Evolutionary conservation across 2,888 invertebrate species (phyloP), one percentile per base, ranked within the genome.

Genomic region (Acleris literana): DNA sequence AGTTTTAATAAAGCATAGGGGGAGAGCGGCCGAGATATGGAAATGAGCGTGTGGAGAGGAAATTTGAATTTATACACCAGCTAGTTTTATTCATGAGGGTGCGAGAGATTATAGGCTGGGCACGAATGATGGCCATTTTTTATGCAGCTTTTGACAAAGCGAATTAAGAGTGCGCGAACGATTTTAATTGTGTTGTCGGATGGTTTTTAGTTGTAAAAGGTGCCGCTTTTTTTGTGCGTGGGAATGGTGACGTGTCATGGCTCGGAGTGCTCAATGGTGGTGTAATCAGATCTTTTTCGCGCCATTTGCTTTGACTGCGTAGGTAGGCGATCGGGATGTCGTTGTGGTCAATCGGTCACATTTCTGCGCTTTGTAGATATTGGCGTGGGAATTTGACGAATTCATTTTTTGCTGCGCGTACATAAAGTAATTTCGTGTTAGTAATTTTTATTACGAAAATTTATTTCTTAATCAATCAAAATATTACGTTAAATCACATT

Each of bases 21-120:
- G 89, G 88, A 83, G 84, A 82, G 80, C 78, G 79, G 82, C 80
- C 84, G 88, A 87, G 91, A 90, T 91, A 91, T 92, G 91, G 90
- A 92, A 92, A 92, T 90, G 88, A 89, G 87, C 84, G 90, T 88
- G 89, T 90, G 89, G 85, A 91, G 90, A 91, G 91, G 92, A 92
- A 92, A 92, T 92, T 92, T 92, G 91, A 92, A 92, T 92, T 92
- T 90, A 92, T 91, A 92, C 88, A 90, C 84, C 84, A 87, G 88
- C 89, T 90, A 92, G 91, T 90, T 90, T 90, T 89, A 90, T 91
- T 89, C 86, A 86, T 83, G 85, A 87, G 86, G 86, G 89, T 84
- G 81, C 76, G 74, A 72, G 64, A 66, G 66, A 66, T 66, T 66
- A 66, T 61, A 57, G 60, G 62, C 56, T 53, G 33, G 46, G 49